A percentile compares a stretch with the other conserved stretches of the same genome.
Evolutionary conservation across 1,140 invertebrate species (phyloP).

Genomic region (Drosophila virilis): DNA sequence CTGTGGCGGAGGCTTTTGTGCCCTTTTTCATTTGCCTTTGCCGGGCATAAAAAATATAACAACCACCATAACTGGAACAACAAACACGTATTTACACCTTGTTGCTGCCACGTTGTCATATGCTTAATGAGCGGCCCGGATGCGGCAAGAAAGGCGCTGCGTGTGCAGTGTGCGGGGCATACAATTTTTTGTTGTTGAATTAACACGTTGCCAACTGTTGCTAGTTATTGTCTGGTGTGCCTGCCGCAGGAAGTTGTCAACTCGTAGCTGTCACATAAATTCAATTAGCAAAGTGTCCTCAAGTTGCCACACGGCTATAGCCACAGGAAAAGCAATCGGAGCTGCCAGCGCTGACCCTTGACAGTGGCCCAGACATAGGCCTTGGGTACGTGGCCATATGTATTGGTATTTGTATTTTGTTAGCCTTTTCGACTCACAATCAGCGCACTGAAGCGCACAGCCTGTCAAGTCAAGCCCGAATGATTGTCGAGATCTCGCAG

Average conservation of each 20-base stretch:
- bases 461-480: slow-evolving; percentile 78
- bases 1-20: slow-evolving; percentile 24
- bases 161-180: neutral
- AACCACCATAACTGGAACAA: slow-evolving; percentile 23
- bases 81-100: slow-evolving; percentile 72
- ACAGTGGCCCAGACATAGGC: neutral
- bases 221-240: slow-evolving; percentile 40
- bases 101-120: slow-evolving; percentile 63
- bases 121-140: slow-evolving; percentile 73
- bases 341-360: slow-evolving; percentile 37
- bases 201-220: slow-evolving; percentile 78
- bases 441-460: slow-evolving; percentile 78
- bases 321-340: slow-evolving; percentile 47
- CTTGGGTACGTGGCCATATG: slow-evolving; percentile 14
- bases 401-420: slow-evolving; percentile 63
- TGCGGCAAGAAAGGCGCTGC: slow-evolving; percentile 20
- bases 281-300: slow-evolving; percentile 77
- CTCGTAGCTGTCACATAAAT: slow-evolving; percentile 68
- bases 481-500: slow-evolving; percentile 62
- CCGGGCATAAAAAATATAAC: slow-evolving; percentile 49
- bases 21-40: slow-evolving; percentile 53
- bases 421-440: slow-evolving; percentile 72
- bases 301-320: slow-evolving; percentile 37
- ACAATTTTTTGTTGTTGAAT: slow-evolving; percentile 58
- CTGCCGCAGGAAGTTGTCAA: slow-evolving; percentile 69